These are phyloP conservation scores for Troilus luridus DNA, from an alignment of 2,888 invertebrate genomes.

Conservation along the genomic window DNA sequence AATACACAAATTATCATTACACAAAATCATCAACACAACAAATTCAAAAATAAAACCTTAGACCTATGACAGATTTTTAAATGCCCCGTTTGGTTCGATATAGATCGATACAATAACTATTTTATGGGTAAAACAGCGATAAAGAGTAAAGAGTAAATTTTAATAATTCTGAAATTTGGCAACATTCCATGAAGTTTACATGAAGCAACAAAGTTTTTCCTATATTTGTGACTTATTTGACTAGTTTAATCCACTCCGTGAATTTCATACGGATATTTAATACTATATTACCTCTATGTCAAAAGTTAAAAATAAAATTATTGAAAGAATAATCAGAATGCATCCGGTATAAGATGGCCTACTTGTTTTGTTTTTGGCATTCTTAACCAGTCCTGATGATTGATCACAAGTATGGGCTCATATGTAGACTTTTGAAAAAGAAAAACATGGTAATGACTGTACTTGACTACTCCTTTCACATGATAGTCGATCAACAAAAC, in stretches of 20 bases:
- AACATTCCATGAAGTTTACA: not conserved
- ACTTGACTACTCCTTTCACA: too few species aligned
- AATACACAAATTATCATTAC: not conserved
- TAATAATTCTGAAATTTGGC: not conserved
- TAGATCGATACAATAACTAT: not conserved
- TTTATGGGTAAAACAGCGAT: not conserved
- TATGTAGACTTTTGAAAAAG: too few species aligned
- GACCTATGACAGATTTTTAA: slow-evolving; percentile 24
- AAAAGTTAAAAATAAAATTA: too few species aligned
- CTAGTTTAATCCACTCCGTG: not conserved
- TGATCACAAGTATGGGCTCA: too few species aligned
- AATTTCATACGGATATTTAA: not conserved
- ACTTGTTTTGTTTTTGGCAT: too few species aligned
- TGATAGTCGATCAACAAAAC: too few species aligned
- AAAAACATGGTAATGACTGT: too few species aligned
- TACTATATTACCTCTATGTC: not conserved
- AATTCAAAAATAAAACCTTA: not conserved
- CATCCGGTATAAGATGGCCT: too few species aligned
- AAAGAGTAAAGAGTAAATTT: not conserved
- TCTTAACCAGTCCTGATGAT: too few species aligned
- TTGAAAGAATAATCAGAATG: too few species aligned
- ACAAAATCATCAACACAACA: not conserved
- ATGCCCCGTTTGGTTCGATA: not conserved
- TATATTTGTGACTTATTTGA: not conserved
- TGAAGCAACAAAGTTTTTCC: not conserved